Percentiles rank a stretch among this genome's conserved stretches.
Conservation (phyloP, 2,888 invertebrate species). For the Malacosoma neustria region DNA sequence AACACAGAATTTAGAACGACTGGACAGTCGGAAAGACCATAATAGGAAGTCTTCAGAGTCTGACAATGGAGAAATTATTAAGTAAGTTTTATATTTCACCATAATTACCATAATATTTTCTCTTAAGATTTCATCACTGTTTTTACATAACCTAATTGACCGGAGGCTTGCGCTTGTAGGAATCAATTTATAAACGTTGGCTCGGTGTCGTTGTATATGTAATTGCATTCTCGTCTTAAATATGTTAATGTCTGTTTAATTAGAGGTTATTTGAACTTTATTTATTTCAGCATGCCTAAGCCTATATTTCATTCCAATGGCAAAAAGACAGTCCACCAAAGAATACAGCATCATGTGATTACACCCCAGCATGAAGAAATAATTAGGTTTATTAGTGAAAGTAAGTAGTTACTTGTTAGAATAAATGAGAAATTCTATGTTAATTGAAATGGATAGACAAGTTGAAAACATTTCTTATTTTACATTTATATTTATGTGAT, state of each 20-base stretch:
- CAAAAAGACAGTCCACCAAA: conserved; percentile 75
- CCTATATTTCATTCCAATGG: conserved; percentile 86
- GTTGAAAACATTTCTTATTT: no score
- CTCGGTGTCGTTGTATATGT: neutral
- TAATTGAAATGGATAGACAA: no score
- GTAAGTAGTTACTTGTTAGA: conserved; percentile 73
- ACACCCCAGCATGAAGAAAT: conserved; percentile 91
- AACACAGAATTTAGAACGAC: conserved; percentile 86
- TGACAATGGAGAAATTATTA: conserved; percentile 78
- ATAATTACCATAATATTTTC: conserved; percentile 24
- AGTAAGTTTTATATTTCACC: conserved; percentile 58
- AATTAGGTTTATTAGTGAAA: conserved; percentile 89
- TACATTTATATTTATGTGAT: no score
- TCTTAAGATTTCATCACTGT: conserved; percentile 51
- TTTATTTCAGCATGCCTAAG: conserved; percentile 81
- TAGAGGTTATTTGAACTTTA: conserved; percentile 5
- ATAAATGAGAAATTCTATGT: no score
- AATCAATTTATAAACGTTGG: neutral
- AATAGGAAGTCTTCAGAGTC: conserved; percentile 80
- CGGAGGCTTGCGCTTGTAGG: conserved; percentile 5
- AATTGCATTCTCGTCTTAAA: no score
- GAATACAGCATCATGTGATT: conserved; percentile 75
- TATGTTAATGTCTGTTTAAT: conserved; percentile 11
- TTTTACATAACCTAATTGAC: conserved; percentile 65
- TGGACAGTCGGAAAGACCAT: conserved; percentile 83